Percentiles rank a stretch among this genome's conserved stretches.
phyloP scores from a whole-genome alignment of 2,113 vertebrate genomes.

The Nycticorax nycticorax region DNA sequence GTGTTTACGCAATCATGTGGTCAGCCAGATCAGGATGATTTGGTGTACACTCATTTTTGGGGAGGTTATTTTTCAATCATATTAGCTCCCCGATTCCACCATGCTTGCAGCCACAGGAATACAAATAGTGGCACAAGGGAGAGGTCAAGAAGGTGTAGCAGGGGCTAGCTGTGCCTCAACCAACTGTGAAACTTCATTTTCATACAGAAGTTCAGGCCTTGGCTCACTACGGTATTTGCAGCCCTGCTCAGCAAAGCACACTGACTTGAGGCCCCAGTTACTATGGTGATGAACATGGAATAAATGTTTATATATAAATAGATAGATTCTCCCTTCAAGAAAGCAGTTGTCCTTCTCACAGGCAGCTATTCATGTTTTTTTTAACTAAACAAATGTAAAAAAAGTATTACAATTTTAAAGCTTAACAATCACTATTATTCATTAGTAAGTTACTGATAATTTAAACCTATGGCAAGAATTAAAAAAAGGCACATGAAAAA shows the following conservation, averaged over 20 bases:
- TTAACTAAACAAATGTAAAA: neutral
- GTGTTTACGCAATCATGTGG: neutral
- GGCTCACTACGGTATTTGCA: neutral
- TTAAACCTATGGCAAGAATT: neutral
- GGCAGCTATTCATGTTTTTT: neutral
- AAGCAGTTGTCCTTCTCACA: neutral
- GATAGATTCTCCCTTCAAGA: conserved; percentile 4
- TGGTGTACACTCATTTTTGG: neutral
- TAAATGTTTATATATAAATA: conserved; percentile 49
- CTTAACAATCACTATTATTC: neutral
- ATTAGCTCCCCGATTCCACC: neutral
- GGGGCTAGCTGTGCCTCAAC: neutral
- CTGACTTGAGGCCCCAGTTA: conserved; percentile 8
- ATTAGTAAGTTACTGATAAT: neutral
- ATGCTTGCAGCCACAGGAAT: neutral
- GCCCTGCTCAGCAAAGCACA: conserved; percentile 5
- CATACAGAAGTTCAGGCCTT: neutral
- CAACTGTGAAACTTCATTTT: neutral
- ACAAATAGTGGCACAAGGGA: neutral
- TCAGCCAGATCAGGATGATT: neutral
- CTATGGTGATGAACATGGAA: conserved; percentile 34
- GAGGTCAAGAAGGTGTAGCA: neutral
- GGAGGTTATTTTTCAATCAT: neutral
- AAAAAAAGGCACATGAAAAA: neutral
- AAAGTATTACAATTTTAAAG: neutral